phyloP scores from a whole-genome alignment of 2,888 invertebrate genomes.

The Steromphala cineraria region DNA sequence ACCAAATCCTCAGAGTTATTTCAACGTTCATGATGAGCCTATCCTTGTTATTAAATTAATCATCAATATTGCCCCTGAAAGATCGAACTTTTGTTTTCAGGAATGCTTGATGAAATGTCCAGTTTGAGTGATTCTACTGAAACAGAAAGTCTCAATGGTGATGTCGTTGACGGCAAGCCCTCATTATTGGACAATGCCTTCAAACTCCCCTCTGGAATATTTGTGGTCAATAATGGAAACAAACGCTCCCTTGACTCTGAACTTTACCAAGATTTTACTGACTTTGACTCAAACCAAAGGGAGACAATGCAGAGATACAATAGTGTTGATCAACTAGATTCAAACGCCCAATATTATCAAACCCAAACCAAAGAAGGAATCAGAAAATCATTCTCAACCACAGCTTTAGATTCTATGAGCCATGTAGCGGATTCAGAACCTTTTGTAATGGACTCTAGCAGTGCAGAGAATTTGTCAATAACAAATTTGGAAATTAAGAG shows the following conservation, averaged over 20 bases:
- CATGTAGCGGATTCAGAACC: background rate
- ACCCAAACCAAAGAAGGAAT: background rate
- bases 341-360: background rate
- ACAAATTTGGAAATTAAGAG: too few relatives aligned
- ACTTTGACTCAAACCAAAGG: background rate
- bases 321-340: background rate
- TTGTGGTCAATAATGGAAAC: background rate
- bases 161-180: background rate
- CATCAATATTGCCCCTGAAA: too few relatives aligned
- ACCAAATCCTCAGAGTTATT: too few relatives aligned
- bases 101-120: slow-evolving; percentile 8
- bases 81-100: slow-evolving; percentile 22
- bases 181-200: background rate
- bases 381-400: background rate
- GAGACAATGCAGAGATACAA: background rate
- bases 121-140: slow-evolving; percentile 5
- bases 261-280: background rate
- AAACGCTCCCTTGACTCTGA: background rate
- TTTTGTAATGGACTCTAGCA: too few relatives aligned
- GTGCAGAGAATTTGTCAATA: too few relatives aligned
- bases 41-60: too few relatives aligned
- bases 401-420: background rate
- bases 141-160: background rate
- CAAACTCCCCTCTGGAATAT: slow-evolving; percentile 17
- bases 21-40: too few relatives aligned